phyloP scores from a whole-genome alignment of 92 coral and sea anemone species.

The Scolanthus callimorphus region DNA sequence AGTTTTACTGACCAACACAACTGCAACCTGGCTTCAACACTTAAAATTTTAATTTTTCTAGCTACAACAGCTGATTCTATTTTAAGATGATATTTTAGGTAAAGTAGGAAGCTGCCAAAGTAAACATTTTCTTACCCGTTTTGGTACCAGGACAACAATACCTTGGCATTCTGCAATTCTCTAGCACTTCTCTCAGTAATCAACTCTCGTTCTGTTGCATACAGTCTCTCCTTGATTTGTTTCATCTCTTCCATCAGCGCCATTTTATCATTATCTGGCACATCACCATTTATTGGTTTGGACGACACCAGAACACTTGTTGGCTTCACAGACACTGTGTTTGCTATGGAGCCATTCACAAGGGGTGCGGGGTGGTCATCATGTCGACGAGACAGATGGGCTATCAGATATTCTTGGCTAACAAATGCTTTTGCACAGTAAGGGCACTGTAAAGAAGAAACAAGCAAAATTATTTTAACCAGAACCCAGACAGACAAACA shows the following conservation, averaged over 20 bases:
- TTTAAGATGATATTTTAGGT: no score
- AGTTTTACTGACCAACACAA: no score
- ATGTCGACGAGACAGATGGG: constrained; percentile 86
- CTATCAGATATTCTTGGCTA: constrained; percentile 93
- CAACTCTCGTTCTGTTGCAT: constrained; percentile 82
- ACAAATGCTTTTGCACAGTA: constrained; percentile 92
- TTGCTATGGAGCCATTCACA: constrained; percentile 42
- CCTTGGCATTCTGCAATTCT: constrained; percentile 47
- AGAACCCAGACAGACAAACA: no score
- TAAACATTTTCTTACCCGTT: no score
- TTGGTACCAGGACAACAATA: neutral
- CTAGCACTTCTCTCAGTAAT: constrained; percentile 70
- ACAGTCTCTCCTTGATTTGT: constrained; percentile 76
- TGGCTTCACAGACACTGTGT: constrained; percentile 27
- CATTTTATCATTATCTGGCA: constrained; percentile 53
- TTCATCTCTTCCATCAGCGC: constrained; percentile 71
- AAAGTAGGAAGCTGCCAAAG: no score
- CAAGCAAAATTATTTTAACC: no score
- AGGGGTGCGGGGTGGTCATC: constrained; percentile 53
- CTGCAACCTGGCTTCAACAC: no score
- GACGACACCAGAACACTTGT: constrained; percentile 45
- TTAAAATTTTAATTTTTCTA: no score
- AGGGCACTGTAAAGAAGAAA: constrained; percentile 71
- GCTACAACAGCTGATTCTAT: no score
- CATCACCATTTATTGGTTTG: constrained; percentile 23